Conservation (phyloP, 1,140 invertebrate genomes). For the Scaptomyza montana region DNA sequence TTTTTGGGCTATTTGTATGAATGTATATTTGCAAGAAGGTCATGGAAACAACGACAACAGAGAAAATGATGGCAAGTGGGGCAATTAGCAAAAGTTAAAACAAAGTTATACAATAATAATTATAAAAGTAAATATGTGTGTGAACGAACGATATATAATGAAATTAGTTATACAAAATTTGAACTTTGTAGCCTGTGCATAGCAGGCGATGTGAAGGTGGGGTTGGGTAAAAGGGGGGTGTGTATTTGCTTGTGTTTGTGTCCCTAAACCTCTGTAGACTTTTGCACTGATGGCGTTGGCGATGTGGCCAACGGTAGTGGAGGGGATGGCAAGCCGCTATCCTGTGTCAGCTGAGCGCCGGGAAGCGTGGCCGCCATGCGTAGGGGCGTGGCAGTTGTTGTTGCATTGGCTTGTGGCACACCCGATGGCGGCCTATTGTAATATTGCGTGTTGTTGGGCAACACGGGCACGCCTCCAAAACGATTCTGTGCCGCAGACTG, state of each 20-base stretch:
- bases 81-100: slow-evolving; percentile 38
- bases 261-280: slow-evolving; percentile 81
- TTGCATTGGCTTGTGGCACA: slow-evolving; percentile 39
- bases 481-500: slow-evolving; percentile 68
- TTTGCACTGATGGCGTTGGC: slow-evolving; percentile 78
- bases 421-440: slow-evolving; percentile 71
- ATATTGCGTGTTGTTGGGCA: slow-evolving; percentile 75
- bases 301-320: slow-evolving; percentile 78
- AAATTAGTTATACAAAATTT: slow-evolving; percentile 68
- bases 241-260: slow-evolving; percentile 28
- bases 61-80: slow-evolving; percentile 43
- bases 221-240: slow-evolving; percentile 31
- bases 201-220: slow-evolving; percentile 27
- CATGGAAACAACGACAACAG: slow-evolving; percentile 42
- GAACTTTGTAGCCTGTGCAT: slow-evolving; percentile 71
- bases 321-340: slow-evolving; percentile 75
- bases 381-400: slow-evolving; percentile 41
- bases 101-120: slow-evolving; percentile 37
- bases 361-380: slow-evolving; percentile 54
- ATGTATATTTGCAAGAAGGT: slow-evolving; percentile 35
- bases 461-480: slow-evolving; percentile 77
- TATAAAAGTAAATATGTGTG: slow-evolving; percentile 19
- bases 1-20: slow-evolving; percentile 25
- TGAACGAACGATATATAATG: slow-evolving; percentile 18
- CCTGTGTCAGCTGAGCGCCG: slow-evolving; percentile 64